Percentiles rank a stretch among this genome's conserved stretches.
Conservation (phyloP, 1,140 invertebrate species). For the Dreissena polymorpha region DNA sequence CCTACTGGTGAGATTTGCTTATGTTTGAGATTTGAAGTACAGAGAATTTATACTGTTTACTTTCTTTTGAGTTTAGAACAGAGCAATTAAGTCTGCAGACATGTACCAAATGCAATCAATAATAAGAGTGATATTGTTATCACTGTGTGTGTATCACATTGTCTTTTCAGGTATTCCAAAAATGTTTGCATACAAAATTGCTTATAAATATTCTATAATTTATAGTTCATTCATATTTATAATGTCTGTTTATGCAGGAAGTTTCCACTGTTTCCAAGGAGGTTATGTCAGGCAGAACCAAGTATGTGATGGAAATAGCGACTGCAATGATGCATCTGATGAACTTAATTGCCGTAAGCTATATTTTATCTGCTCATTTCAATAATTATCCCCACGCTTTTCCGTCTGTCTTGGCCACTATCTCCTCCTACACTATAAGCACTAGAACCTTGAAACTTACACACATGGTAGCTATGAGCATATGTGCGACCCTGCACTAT, state of each 20-base stretch:
- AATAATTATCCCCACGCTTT: neutral
- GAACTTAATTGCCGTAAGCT: constrained; percentile 64
- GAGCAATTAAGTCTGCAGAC: no score
- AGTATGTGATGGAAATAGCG: constrained; percentile 96
- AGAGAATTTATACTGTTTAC: neutral
- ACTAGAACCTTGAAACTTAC: no score
- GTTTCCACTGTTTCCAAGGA: constrained; percentile 81
- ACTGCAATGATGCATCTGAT: constrained; percentile 98
- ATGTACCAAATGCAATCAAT: neutral
- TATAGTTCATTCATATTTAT: no score
- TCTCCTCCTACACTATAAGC: no score
- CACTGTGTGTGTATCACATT: no score
- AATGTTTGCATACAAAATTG: no score
- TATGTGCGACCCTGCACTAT: no score
- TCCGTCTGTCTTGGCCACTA: no score
- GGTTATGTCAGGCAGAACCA: constrained; percentile 97
- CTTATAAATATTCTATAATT: no score
- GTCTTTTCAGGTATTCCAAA: no score
- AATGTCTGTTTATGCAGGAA: no score
- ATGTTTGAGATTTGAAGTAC: neutral
- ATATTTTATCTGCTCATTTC: constrained; percentile 32
- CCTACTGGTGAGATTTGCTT: constrained; percentile 28
- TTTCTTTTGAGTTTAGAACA: neutral
- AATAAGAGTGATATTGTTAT: neutral
- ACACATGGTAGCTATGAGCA: no score